Evolutionary conservation across 2,797 vertebrate genomes (phyloP).

Genomic region (Anguilla marmorata): DNA sequence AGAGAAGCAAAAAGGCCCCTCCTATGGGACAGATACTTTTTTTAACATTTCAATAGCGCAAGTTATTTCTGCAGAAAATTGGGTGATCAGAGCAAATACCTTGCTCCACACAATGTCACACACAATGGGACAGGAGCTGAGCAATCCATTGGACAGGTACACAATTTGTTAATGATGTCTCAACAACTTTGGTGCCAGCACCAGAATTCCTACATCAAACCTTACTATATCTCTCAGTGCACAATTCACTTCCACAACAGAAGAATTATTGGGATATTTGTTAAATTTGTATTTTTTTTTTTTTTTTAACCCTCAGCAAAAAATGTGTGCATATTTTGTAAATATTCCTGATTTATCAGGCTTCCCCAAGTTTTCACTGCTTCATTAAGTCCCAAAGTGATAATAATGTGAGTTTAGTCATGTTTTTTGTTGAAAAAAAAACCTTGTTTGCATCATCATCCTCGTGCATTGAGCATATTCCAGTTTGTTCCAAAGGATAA

Average conservation of each 20-base stretch:
- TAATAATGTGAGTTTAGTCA: not conserved
- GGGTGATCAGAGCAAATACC: not conserved
- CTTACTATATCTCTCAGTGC: not conserved
- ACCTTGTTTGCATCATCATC: not conserved
- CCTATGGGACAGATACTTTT: not conserved
- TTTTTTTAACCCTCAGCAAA: constrained; percentile 14
- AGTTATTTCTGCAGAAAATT: not conserved
- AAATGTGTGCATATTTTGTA: not conserved
- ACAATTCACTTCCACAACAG: not conserved
- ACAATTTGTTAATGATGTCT: not conserved
- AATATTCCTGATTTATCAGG: not conserved
- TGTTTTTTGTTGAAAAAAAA: not conserved
- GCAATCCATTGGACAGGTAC: not conserved
- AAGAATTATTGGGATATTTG: not conserved
- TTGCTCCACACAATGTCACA: not conserved
- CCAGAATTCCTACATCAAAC: constrained; percentile 38
- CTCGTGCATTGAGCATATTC: not conserved
- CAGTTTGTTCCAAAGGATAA: not conserved
- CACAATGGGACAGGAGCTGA: not conserved
- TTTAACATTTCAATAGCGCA: not conserved
- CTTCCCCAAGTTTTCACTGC: not conserved
- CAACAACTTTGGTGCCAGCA: constrained; percentile 37
- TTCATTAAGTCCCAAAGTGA: not conserved
- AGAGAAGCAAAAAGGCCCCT: not conserved
- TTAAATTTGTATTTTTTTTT: not conserved